A percentile compares a stretch with the other conserved stretches of the same genome.
phyloP scores from a whole-genome alignment of 30 jellyfish, hydroid and myxozoan genomes.

The Turritopsis dohrnii region DNA sequence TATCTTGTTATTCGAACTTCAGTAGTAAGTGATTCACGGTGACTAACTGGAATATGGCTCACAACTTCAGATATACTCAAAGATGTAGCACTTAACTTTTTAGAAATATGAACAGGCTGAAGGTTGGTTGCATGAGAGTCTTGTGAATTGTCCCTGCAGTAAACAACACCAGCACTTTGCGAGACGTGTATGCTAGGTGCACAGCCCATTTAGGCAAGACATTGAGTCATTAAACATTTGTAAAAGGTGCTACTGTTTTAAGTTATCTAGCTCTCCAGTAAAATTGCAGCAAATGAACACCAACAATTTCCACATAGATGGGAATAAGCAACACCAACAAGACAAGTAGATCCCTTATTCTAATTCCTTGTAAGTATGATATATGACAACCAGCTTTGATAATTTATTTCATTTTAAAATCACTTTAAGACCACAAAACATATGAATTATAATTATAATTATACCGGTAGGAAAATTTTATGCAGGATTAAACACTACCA shows the following conservation, averaged over 20 bases:
- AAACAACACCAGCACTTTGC: slow-evolving; percentile 94
- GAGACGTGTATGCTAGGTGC: slow-evolving; percentile 99
- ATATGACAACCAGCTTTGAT: background rate
- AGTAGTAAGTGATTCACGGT: slow-evolving; percentile 52
- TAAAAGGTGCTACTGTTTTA: background rate
- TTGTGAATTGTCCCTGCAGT: slow-evolving; percentile 72
- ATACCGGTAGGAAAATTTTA: background rate
- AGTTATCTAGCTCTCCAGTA: background rate
- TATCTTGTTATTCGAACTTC: slow-evolving; percentile 47
- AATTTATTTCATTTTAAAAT: background rate
- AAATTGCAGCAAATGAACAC: background rate
- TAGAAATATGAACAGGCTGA: slow-evolving; percentile 27
- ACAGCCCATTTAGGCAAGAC: slow-evolving; percentile 97
- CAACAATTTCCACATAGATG: background rate
- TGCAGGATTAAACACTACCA: background rate
- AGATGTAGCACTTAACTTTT: slow-evolving; percentile 64
- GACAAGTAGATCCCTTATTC: background rate
- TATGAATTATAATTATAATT: no score
- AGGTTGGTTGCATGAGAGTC: slow-evolving; percentile 40
- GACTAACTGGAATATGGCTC: slow-evolving; percentile 75
- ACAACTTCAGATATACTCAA: slow-evolving; percentile 87
- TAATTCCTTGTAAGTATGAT: background rate
- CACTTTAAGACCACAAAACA: background rate
- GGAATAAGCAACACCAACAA: background rate
- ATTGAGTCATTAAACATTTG: slow-evolving; percentile 15